Evolutionary conservation across 2,888 invertebrate genomes (phyloP).

Genomic region (Diaprepes abbreviatus): DNA sequence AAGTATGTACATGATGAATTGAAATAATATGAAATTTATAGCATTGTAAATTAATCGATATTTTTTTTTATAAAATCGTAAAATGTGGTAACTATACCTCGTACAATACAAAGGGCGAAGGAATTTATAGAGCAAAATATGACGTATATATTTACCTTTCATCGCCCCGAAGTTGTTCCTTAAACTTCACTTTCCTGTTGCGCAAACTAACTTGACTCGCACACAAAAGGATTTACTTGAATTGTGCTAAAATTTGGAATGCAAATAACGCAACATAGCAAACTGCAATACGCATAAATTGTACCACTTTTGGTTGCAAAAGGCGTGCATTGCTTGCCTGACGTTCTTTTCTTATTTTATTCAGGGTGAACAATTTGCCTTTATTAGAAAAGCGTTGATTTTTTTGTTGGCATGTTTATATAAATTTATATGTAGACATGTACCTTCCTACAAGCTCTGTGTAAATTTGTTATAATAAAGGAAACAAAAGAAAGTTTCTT

Average conservation of each 20-base stretch:
- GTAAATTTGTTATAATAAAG: too few species aligned
- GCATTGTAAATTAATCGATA: too few species aligned
- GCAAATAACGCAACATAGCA: conserved; percentile 32
- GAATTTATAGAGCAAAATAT: neutral
- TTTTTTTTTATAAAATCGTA: too few species aligned
- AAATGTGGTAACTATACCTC: too few species aligned
- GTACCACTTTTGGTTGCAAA: conserved; percentile 24
- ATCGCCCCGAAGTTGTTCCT: neutral
- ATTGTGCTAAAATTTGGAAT: conserved; percentile 21
- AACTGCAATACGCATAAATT: conserved; percentile 32
- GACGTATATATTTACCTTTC: neutral
- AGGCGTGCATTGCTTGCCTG: conserved; percentile 9
- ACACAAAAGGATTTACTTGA: conserved; percentile 16
- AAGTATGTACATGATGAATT: too few species aligned
- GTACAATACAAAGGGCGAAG: too few species aligned
- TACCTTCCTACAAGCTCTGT: too few species aligned
- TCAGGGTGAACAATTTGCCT: conserved; percentile 12
- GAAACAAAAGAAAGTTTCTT: too few species aligned
- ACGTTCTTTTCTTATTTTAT: conserved; percentile 20
- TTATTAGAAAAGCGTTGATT: too few species aligned
- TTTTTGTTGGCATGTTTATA: too few species aligned
- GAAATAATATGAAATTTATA: too few species aligned
- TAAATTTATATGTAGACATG: too few species aligned
- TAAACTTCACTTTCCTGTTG: conserved; percentile 6
- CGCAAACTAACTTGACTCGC: conserved; percentile 20